Base-by-base conservation (phyloP, 2,888 invertebrate species). In the Erynnis tages region DNA sequence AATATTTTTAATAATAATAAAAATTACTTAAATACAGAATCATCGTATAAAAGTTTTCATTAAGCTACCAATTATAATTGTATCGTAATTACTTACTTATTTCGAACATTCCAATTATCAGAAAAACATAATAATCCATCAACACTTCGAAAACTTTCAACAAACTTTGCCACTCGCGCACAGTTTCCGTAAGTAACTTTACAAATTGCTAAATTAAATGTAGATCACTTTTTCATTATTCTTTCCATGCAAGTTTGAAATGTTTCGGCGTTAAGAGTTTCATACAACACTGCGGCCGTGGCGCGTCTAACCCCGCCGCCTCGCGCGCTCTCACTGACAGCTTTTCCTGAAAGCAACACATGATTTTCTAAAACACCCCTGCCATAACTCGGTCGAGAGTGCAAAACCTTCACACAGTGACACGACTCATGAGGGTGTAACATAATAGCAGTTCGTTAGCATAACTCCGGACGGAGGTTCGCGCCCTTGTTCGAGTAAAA, bases 391-490 rank as follows among this genome's bases (percentile, higher is more conserved):
- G 87, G 87, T 85, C 85, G 86, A 81, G 82, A 82, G 85, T 81
- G 83, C 76, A 75, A 77, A 88, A 87, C 87, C 88, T 88, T 88
- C 85, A 86, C 88, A 88, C 83, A 85, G 82, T 88, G 83, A 87
- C 87, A 85, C 82, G n/a, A n/a, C n/a, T n/a, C n/a, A n/a, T n/a
- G 75, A 71, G 79, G 78, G 77, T 72, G 72, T 72, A 69, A 77
- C 78, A 88, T 86, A 85, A 86, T 86, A 79, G 78, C 75, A 76
- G 80, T 84, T 85, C 87, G 83, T 86, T 86, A 86, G 78, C 81
- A 86, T 85, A 81, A 77, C 76, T 69, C 70, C 69, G 62, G 69
- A 66, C 66, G 66, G 65, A 67, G 69, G 67, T 67, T 65, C 70
- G 71, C 72, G 69, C 64, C 65, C 69, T 67, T 72, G 72, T 71